Evolutionary conservation across 2,888 invertebrate species (phyloP).

Genomic region (Eupithecia dodoneata): DNA sequence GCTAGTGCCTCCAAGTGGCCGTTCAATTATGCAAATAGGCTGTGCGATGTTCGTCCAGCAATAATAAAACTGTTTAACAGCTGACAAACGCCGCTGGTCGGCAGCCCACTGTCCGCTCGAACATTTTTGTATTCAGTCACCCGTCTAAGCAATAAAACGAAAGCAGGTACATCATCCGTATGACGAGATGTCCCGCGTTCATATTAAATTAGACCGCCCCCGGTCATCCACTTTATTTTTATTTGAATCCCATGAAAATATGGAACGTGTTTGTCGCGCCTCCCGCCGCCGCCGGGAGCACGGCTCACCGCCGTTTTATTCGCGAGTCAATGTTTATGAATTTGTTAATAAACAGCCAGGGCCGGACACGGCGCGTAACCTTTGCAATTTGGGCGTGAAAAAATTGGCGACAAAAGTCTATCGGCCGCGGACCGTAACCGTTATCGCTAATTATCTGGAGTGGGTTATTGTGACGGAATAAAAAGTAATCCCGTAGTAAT

Average conservation of each 20-base stretch:
- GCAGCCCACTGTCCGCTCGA: conserved; percentile 51
- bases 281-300: conserved; percentile 66
- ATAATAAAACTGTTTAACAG: conserved; percentile 84
- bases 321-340: conserved; percentile 81
- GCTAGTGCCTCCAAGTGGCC: conserved; percentile 81
- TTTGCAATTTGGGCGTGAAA: conserved; percentile 64
- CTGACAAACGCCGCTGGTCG: conserved; percentile 71
- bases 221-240: conserved; percentile 81
- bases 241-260: conserved; percentile 83
- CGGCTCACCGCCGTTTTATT: conserved; percentile 70
- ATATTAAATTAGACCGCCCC: conserved; percentile 81
- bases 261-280: conserved; percentile 73
- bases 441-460: conserved; percentile 71
- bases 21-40: conserved; percentile 85
- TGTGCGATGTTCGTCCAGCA: conserved; percentile 77
- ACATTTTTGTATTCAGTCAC: conserved; percentile 74
- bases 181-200: conserved; percentile 75
- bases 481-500: conserved; percentile 75
- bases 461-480: conserved; percentile 67
- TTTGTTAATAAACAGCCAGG: conserved; percentile 78
- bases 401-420: conserved; percentile 59
- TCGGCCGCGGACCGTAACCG: conserved; percentile 53
- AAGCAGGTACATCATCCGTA: conserved; percentile 73
- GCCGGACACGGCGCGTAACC: conserved; percentile 63
- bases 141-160: conserved; percentile 77